Evolutionary conservation across 2,888 invertebrate genomes (phyloP).

Genomic region (Abscondita cerata): DNA sequence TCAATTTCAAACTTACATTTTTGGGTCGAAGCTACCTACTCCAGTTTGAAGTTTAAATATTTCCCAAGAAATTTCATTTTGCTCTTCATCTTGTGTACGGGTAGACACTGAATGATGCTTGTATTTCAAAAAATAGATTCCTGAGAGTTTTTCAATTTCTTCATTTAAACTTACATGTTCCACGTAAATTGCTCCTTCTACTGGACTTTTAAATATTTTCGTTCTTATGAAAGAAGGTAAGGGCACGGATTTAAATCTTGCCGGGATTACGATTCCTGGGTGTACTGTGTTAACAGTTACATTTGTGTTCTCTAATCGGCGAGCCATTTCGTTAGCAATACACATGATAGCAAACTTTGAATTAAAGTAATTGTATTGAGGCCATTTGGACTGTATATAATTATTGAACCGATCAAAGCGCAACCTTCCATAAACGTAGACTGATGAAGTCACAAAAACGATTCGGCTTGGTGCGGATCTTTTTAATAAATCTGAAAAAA

Average conservation of each 20-base stretch:
- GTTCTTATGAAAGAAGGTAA: constrained; percentile 71
- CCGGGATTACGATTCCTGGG: constrained; percentile 52
- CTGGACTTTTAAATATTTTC: constrained; percentile 71
- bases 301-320: constrained; percentile 47
- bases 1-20: constrained; percentile 66
- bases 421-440: constrained; percentile 75
- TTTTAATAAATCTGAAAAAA: constrained; percentile 51
- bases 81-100: constrained; percentile 70
- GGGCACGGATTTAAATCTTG: constrained; percentile 75
- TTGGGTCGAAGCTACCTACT: constrained; percentile 73
- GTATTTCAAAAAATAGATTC: constrained; percentile 85
- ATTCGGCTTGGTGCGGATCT: constrained; percentile 50
- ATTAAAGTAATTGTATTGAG: constrained; percentile 79
- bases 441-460: constrained; percentile 48
- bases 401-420: constrained; percentile 76
- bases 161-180: constrained; percentile 79
- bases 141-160: constrained; percentile 71
- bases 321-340: constrained; percentile 53
- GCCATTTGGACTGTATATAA: constrained; percentile 69
- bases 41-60: constrained; percentile 74
- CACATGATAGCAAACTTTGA: constrained; percentile 69
- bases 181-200: constrained; percentile 81
- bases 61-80: constrained; percentile 85
- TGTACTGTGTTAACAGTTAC: constrained; percentile 55
- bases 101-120: constrained; percentile 68